A percentile compares a stretch with the other conserved stretches of the same genome.
These are phyloP conservation scores for Doryteuthis pealeii DNA, from an alignment of 1,140 invertebrate genomes.

Conservation along the genomic window DNA sequence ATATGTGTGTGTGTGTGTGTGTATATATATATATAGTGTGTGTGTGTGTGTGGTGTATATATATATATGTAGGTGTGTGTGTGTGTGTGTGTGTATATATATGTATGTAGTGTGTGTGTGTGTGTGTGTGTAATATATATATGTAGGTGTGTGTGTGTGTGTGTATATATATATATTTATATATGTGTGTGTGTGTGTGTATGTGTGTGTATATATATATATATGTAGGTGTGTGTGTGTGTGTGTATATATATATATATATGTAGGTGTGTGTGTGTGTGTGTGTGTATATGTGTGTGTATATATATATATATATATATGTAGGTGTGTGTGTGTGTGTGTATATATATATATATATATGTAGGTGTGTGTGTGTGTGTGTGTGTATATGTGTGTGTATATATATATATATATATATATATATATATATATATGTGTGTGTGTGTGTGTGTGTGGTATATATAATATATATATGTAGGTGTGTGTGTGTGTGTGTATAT, in stretches of 20 bases:
- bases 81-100: no score
- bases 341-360: slow-evolving; percentile 27
- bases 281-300: slow-evolving; percentile 11
- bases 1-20: no score
- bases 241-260: slow-evolving; percentile 70
- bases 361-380: slow-evolving; percentile 22
- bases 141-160: neutral
- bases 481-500: slow-evolving; percentile 16
- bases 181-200: slow-evolving; percentile 65
- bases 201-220: slow-evolving; percentile 69
- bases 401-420: slow-evolving; percentile 20
- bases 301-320: slow-evolving; percentile 22
- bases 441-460: no score
- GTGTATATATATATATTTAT: no score
- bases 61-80: no score
- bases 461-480: slow-evolving; percentile 12
- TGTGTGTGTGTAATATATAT: no score
- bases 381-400: slow-evolving; percentile 13
- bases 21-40: no score
- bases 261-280: slow-evolving; percentile 26
- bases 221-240: slow-evolving; percentile 72
- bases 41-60: no score
- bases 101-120: no score
- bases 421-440: slow-evolving; percentile 5
- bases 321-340: slow-evolving; percentile 23